phyloP scores from a whole-genome alignment of 35 echinoderm and acorn worm genomes.

The Ptychodera flava region DNA sequence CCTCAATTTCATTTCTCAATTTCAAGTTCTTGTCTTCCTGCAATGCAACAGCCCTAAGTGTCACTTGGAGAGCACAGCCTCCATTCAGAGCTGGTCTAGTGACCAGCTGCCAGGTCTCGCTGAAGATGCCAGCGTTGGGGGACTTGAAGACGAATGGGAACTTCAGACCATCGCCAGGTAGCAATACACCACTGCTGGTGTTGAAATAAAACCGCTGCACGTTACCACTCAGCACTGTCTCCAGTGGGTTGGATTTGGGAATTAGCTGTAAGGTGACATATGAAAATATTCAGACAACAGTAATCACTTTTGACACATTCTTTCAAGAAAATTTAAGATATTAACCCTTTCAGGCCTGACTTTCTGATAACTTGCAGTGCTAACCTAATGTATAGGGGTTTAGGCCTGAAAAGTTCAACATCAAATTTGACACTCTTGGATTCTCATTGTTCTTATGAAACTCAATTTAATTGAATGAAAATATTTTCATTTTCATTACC shows the following conservation, averaged over 20 bases:
- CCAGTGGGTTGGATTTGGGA: constrained; percentile 90
- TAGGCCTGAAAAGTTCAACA: no score
- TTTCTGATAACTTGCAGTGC: no score
- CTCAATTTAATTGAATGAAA: no score
- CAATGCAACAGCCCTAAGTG: constrained; percentile 75
- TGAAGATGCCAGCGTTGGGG: constrained; percentile 96
- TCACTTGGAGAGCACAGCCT: constrained; percentile 72
- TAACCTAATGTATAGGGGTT: no score
- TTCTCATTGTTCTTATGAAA: no score
- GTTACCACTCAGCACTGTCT: constrained; percentile 45
- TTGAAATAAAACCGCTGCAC: constrained; percentile 98
- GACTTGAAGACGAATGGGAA: constrained; percentile 99
- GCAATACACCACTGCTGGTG: constrained; percentile 93
- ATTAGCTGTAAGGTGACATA: constrained; percentile 60
- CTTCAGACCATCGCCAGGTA: constrained; percentile 88
- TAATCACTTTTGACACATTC: no score
- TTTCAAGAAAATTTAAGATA: no score
- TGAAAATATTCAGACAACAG: not conserved
- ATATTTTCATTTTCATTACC: no score
- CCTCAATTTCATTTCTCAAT: constrained; percentile 81
- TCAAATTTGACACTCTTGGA: no score
- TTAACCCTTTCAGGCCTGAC: no score
- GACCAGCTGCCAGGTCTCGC: constrained; percentile 94
- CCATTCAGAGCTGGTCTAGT: constrained; percentile 75
- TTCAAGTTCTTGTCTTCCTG: constrained; percentile 96